These are phyloP conservation scores for Tenthredo livida DNA, from an alignment of 2,888 invertebrate species.

Conservation along the genomic window DNA sequence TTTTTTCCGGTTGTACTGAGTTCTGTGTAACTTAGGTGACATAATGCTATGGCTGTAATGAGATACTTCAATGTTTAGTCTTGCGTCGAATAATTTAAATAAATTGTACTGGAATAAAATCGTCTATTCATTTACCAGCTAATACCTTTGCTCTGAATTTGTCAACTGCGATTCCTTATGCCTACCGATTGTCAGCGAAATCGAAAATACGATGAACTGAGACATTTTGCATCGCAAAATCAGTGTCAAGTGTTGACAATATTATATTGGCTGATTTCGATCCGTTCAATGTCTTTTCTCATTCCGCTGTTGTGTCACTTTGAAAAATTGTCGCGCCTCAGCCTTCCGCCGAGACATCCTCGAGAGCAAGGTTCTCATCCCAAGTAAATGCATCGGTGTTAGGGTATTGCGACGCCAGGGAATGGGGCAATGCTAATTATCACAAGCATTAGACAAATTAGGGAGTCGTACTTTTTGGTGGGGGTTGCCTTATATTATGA, in stretches of 20 bases:
- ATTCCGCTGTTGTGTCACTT: neutral
- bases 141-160: neutral
- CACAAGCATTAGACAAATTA: slow-evolving; percentile 45
- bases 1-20: neutral
- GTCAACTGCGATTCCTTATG: neutral
- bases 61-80: slow-evolving; percentile 9
- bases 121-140: neutral
- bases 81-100: neutral
- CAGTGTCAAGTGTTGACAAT: neutral
- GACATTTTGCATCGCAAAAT: neutral
- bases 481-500: slow-evolving; percentile 50
- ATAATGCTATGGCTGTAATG: neutral
- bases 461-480: slow-evolving; percentile 34
- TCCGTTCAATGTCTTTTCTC: neutral
- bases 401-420: slow-evolving; percentile 16
- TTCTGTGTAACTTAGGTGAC: neutral
- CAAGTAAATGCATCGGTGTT: slow-evolving; percentile 35
- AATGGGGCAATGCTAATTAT: slow-evolving; percentile 47
- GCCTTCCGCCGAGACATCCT: slow-evolving; percentile 29
- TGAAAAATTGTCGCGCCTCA: neutral
- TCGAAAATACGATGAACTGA: too few relatives aligned
- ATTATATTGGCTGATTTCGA: neutral
- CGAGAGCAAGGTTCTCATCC: slow-evolving; percentile 3
- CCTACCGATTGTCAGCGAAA: neutral
- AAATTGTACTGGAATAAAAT: neutral